These are phyloP conservation scores for Lasioglossum villosulum DNA, from an alignment of 2,888 invertebrate species.

Conservation along the genomic window DNA sequence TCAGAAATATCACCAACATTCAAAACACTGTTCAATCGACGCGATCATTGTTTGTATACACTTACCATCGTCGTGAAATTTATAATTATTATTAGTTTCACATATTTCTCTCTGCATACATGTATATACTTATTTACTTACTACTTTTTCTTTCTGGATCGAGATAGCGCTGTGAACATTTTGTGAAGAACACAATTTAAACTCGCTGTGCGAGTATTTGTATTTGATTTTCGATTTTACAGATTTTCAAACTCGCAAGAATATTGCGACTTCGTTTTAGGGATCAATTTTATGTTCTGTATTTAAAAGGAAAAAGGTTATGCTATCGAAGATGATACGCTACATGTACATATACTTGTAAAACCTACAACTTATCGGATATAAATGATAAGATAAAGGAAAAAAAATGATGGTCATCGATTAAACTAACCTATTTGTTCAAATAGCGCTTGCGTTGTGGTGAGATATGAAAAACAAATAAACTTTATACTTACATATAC, in stretches of 20 bases:
- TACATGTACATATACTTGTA: neutral
- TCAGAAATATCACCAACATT: neutral
- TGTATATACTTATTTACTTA: neutral
- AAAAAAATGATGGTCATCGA: neutral
- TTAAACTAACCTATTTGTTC: neutral
- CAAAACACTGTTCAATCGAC: neutral
- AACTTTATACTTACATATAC: neutral
- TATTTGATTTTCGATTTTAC: neutral
- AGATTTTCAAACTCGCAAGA: neutral
- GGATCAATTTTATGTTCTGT: neutral
- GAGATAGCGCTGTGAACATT: neutral
- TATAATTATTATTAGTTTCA: slow-evolving; percentile 7
- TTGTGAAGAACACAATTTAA: neutral
- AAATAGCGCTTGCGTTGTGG: neutral
- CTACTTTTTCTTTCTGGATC: neutral
- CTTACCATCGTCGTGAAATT: neutral
- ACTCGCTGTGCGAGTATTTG: neutral
- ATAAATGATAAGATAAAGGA: neutral
- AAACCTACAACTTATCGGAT: neutral
- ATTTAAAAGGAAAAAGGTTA: neutral
- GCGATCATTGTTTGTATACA: neutral
- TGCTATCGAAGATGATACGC: neutral
- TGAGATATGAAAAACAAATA: neutral
- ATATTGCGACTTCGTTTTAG: neutral
- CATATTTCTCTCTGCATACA: neutral